These are phyloP conservation scores for Bryconaethiops microstoma DNA, from an alignment of 2,797 vertebrate species.

Conservation along the genomic window DNA sequence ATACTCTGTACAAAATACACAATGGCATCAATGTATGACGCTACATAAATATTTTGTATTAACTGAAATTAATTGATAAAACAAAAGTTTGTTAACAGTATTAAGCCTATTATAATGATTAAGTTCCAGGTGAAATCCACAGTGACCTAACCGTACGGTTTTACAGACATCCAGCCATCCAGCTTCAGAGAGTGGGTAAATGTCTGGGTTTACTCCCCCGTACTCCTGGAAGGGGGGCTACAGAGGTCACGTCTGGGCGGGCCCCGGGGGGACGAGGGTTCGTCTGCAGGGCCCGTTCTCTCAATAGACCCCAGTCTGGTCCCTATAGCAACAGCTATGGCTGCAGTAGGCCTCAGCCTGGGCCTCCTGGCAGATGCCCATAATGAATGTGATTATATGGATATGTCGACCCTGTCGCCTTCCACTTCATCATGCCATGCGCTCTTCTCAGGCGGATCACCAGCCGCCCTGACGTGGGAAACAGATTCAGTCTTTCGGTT, in stretches of 20 bases:
- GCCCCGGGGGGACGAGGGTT: slow-evolving; percentile 74
- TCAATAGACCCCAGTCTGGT: slow-evolving; percentile 69
- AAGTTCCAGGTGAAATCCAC: not conserved
- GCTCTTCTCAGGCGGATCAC: slow-evolving; percentile 48
- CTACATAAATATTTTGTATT: too few species aligned
- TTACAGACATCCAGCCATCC: not conserved
- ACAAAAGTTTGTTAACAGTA: not conserved
- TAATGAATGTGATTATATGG: slow-evolving; percentile 72
- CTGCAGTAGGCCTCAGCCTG: slow-evolving; percentile 46
- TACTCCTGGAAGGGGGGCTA: slow-evolving; percentile 67
- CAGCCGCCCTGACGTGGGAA: slow-evolving; percentile 37
- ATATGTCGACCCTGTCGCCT: slow-evolving; percentile 66
- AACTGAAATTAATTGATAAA: too few species aligned
- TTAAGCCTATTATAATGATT: not conserved
- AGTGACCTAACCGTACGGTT: not conserved
- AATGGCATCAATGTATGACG: too few species aligned
- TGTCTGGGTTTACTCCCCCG: slow-evolving; percentile 41
- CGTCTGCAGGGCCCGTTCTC: slow-evolving; percentile 72
- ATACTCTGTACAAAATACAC: too few species aligned
- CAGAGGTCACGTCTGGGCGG: slow-evolving; percentile 84
- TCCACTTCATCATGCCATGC: slow-evolving; percentile 62
- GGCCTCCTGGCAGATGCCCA: slow-evolving; percentile 68
- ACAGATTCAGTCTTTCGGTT: slow-evolving; percentile 18
- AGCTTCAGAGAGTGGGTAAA: slow-evolving; percentile 41
- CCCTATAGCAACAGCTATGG: slow-evolving; percentile 73